Evolutionary conservation across 2,797 vertebrate genomes (phyloP).

Genomic region (Hemitrygon akajei): DNA sequence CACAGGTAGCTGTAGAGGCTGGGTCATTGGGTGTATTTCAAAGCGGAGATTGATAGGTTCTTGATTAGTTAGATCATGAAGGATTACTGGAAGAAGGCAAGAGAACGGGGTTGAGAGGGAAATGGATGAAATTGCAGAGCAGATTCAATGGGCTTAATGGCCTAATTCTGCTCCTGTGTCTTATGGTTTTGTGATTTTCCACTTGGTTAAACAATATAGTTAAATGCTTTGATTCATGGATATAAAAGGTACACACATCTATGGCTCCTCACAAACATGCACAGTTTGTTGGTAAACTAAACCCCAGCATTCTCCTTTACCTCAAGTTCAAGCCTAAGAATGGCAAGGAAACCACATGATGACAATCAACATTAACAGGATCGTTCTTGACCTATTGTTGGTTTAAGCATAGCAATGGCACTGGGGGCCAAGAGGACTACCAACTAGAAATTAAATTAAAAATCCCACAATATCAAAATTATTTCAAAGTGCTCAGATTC

Average conservation of each 20-base stretch:
- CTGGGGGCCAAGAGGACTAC: background rate
- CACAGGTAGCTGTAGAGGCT: too few species aligned
- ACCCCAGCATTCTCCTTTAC: background rate
- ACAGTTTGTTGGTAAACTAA: background rate
- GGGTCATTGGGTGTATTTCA: too few species aligned
- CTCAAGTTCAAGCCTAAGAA: background rate
- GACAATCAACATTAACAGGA: background rate
- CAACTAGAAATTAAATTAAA: background rate
- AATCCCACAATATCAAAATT: background rate
- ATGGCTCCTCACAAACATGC: too few species aligned
- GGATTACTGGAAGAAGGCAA: too few species aligned
- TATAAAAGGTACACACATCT: background rate
- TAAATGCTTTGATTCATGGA: background rate
- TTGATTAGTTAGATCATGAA: too few species aligned
- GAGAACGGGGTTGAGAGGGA: too few species aligned
- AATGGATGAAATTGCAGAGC: too few species aligned
- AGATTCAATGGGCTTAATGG: too few species aligned
- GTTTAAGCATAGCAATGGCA: background rate
- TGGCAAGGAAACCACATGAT: background rate
- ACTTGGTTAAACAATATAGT: too few species aligned
- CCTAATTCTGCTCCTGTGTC: too few species aligned
- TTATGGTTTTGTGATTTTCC: too few species aligned
- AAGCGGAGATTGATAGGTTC: too few species aligned
- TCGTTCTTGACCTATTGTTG: background rate
- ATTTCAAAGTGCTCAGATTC: background rate